Evolutionary conservation across 2,888 invertebrate species (phyloP), one percentile per base, ranked within the genome.

Genomic region (Oligia latruncula): DNA sequence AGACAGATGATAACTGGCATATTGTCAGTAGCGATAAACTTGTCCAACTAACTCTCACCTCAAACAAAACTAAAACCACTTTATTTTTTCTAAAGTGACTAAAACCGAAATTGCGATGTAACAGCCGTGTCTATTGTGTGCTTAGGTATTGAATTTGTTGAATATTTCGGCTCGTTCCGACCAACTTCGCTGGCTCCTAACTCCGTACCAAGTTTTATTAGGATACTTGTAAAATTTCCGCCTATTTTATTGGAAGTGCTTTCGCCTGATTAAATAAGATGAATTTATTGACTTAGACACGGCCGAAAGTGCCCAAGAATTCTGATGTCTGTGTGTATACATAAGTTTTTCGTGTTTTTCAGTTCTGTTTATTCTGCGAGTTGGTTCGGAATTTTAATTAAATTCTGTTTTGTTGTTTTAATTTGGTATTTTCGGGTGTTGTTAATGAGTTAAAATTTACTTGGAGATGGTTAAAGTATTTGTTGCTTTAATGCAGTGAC

Each of bases 181-280:
- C 90, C 89, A 94, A 95, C 91, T 95, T 94, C 85, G 90, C 85
- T 87, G 90, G 90, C 92, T 93, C 92, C 92, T 80, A 93, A 96
- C 95, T 95, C 93, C 74, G 90, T 86, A 87, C 91, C 94, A 95
- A 96, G 94, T 96, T 96, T 96, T 96, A 96, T 96, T 96, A 94
- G 96, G 96, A 96, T 96, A 96, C 96, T 96, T 96, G 96, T 95
- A 95, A 96, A 96, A 96, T 96, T 95, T 96, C 94, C 94, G 94
- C 94, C 94, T 94, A 94, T 95, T 94, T 93, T 95, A 92, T 92
- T 93, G 92, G 93, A 95, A 92, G 95, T 94, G 95, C 94, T 95
- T 92, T 92, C 95, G 95, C 93, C 93, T 96, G 96, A 96, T 96
- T 96, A 96, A 96, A 96, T 96, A 96, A 95, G 95, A 96, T 94